Evolutionary conservation across 2,888 invertebrate genomes (phyloP).

Genomic region (Lysandra bellargus): DNA sequence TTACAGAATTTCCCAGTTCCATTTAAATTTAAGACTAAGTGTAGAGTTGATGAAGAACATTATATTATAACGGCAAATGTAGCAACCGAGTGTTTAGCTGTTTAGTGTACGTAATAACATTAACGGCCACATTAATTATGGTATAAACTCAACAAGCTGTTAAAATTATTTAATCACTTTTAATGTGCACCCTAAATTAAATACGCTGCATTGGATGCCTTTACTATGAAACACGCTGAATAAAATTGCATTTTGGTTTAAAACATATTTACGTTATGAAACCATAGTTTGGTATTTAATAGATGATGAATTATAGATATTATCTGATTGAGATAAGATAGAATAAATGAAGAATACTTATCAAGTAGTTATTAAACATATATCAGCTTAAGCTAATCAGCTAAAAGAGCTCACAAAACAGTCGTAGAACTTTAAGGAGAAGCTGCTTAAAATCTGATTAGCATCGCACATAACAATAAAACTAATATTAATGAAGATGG

Average conservation of each 20-base stretch:
- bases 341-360: not conserved
- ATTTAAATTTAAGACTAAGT: slow-evolving; percentile 9
- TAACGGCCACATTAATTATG: slow-evolving; percentile 21
- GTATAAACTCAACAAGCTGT: slow-evolving; percentile 18
- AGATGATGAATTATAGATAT: not conserved
- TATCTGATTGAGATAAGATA: not conserved
- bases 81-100: slow-evolving; percentile 12
- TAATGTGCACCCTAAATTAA: not conserved
- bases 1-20: not conserved
- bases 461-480: not conserved
- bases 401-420: not conserved
- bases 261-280: not conserved
- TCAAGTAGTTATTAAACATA: too few relatives aligned
- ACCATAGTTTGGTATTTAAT: not conserved
- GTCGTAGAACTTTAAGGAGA: not conserved
- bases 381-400: not conserved
- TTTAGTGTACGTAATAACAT: slow-evolving; percentile 15
- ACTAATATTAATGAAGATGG: slow-evolving; percentile 10
- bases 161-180: slow-evolving; percentile 21
- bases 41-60: slow-evolving; percentile 14
- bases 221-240: slow-evolving; percentile 3
- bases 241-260: not conserved
- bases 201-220: slow-evolving; percentile 11
- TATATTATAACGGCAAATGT: slow-evolving; percentile 11
- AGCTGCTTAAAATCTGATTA: not conserved